phyloP scores from a whole-genome alignment of 2,888 invertebrate genomes.

The Lucinisca nassula region DNA sequence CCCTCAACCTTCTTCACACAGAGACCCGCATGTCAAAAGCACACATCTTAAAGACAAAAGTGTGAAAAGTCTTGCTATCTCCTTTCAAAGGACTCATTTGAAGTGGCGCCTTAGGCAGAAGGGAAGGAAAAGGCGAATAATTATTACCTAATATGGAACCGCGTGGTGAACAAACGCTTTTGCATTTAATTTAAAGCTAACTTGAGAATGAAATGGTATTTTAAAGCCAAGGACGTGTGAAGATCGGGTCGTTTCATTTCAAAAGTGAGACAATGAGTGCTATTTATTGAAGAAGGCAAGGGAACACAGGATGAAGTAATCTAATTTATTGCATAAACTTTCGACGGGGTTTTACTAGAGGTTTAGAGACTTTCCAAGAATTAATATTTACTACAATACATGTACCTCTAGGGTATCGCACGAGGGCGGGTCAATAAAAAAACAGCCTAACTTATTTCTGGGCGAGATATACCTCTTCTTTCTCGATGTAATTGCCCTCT shows the following conservation, averaged over 20 bases:
- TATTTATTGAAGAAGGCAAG: background rate
- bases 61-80: constrained; percentile 5
- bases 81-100: background rate
- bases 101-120: background rate
- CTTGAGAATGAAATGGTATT: constrained; percentile 1
- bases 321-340: too few relatives aligned
- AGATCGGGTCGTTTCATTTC: background rate
- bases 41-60: background rate
- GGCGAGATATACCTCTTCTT: too few relatives aligned
- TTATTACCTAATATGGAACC: constrained; percentile 8
- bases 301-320: background rate
- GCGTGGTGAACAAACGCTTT: background rate
- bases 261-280: background rate
- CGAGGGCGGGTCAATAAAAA: too few relatives aligned
- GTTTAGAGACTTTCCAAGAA: too few relatives aligned
- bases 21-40: constrained; percentile 14
- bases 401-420: too few relatives aligned
- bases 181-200: constrained; percentile 7
- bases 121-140: constrained; percentile 6
- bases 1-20: background rate
- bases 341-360: too few relatives aligned
- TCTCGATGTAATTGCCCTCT: too few relatives aligned
- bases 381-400: too few relatives aligned
- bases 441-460: too few relatives aligned
- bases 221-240: background rate